phyloP scores from a whole-genome alignment of 2,888 invertebrate genomes.

The Ectobius pallidus region DNA sequence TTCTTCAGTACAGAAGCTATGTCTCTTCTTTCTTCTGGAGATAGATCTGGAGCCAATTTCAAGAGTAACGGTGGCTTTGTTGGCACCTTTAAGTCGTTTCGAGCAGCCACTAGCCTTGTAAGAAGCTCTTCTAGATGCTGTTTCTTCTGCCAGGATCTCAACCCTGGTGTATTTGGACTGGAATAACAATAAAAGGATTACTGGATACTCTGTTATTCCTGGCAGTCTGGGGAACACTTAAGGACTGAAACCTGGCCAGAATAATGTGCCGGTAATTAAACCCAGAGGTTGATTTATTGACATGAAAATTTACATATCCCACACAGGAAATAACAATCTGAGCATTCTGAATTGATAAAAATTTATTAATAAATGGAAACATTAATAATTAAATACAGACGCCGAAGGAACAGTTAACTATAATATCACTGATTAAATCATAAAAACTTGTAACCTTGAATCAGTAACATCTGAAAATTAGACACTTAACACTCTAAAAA shows the following conservation, averaged over 20 bases:
- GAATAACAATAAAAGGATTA: slow-evolving; percentile 48
- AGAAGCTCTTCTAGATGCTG: slow-evolving; percentile 74
- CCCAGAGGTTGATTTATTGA: too few relatives aligned
- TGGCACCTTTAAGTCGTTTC: slow-evolving; percentile 57
- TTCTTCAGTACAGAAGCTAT: slow-evolving; percentile 73
- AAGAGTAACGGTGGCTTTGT: slow-evolving; percentile 81
- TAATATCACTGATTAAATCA: too few relatives aligned
- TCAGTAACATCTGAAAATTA: too few relatives aligned
- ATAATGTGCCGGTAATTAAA: too few relatives aligned
- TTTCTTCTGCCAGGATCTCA: slow-evolving; percentile 82
- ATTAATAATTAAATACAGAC: too few relatives aligned
- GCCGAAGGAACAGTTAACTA: too few relatives aligned
- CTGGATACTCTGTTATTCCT: neutral
- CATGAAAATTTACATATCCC: neutral
- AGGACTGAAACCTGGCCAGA: neutral
- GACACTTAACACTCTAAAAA: too few relatives aligned
- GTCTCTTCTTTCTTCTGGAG: slow-evolving; percentile 74
- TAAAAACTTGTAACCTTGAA: too few relatives aligned
- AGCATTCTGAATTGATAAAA: too few relatives aligned
- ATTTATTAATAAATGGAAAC: too few relatives aligned
- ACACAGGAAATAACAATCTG: neutral
- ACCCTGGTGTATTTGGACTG: slow-evolving; percentile 94
- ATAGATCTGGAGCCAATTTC: slow-evolving; percentile 93
- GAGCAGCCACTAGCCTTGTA: slow-evolving; percentile 64
- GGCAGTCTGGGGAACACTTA: neutral